phyloP scores from a whole-genome alignment of 2,797 vertebrate species.

The Cyprinella venusta region DNA sequence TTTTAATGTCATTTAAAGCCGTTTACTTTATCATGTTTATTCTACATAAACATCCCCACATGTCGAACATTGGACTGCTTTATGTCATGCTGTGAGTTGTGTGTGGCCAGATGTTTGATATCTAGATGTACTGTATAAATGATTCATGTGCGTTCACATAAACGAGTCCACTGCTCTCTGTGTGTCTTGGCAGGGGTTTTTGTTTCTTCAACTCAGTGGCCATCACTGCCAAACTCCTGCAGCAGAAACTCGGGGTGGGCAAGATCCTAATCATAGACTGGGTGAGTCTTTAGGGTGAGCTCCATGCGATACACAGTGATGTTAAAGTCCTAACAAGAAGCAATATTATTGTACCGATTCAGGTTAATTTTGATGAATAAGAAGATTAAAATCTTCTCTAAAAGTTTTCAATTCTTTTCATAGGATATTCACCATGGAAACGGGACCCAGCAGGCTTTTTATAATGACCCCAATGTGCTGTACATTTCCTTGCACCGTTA shows the following conservation, averaged over 20 bases:
- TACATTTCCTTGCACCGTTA: constrained; percentile 96
- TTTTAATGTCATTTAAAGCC: neutral
- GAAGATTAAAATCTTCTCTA: neutral
- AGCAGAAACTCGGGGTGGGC: constrained; percentile 92
- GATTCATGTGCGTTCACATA: neutral
- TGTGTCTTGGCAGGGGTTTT: constrained; percentile 75
- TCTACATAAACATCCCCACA: neutral
- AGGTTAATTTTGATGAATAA: neutral
- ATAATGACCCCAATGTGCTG: constrained; percentile 88
- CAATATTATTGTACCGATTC: neutral
- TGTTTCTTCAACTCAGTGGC: constrained; percentile 98
- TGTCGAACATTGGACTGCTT: neutral
- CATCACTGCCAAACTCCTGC: constrained; percentile 92
- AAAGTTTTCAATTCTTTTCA: constrained; percentile 13
- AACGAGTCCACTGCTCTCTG: neutral
- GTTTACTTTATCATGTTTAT: neutral
- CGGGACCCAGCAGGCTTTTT: constrained; percentile 95
- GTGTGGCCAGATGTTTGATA: neutral
- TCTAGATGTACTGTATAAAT: constrained; percentile 10
- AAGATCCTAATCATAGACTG: constrained; percentile 96
- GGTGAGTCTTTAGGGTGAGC: constrained; percentile 75
- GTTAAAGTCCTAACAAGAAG: neutral
- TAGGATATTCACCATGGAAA: constrained; percentile 98
- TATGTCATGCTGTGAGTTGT: neutral
- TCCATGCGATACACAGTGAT: neutral